Conservation (phyloP, 2,888 invertebrate species). For the Rhodophaea formosa region DNA sequence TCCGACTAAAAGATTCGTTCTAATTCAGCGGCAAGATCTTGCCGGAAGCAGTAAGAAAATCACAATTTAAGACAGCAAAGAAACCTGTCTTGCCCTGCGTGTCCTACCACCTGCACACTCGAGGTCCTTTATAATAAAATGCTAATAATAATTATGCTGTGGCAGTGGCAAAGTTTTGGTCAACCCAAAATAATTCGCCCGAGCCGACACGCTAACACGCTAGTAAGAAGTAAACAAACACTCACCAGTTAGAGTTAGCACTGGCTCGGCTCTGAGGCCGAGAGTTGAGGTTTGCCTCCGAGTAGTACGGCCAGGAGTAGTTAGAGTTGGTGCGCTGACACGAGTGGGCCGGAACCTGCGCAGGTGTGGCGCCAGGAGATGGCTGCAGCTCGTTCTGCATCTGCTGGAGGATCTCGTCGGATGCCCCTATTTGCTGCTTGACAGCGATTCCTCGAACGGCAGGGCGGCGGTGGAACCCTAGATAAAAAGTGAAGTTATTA, state of each 20-base stretch:
- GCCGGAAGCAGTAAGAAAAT: not conserved
- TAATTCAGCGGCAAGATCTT: not conserved
- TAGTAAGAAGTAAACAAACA: too few relatives aligned
- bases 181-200: too few relatives aligned
- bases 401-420: slow-evolving; percentile 90
- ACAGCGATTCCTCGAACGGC: slow-evolving; percentile 90
- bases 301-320: slow-evolving; percentile 85
- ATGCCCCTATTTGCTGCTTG: slow-evolving; percentile 91
- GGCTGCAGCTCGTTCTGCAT: slow-evolving; percentile 86
- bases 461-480: slow-evolving; percentile 90
- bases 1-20: too few relatives aligned
- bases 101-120: too few relatives aligned
- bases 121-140: too few relatives aligned
- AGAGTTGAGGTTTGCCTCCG: slow-evolving; percentile 78
- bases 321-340: slow-evolving; percentile 64
- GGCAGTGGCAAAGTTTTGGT: too few relatives aligned
- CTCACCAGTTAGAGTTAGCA: slow-evolving; percentile 64
- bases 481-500: not conserved
- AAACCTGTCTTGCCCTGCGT: too few relatives aligned
- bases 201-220: too few relatives aligned
- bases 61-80: too few relatives aligned
- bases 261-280: slow-evolving; percentile 68
- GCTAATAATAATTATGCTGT: too few relatives aligned
- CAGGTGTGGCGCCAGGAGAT: slow-evolving; percentile 46
- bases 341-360: slow-evolving; percentile 54